phyloP scores from a whole-genome alignment of 1,140 invertebrate species.

The Drosophila setifemur region DNA sequence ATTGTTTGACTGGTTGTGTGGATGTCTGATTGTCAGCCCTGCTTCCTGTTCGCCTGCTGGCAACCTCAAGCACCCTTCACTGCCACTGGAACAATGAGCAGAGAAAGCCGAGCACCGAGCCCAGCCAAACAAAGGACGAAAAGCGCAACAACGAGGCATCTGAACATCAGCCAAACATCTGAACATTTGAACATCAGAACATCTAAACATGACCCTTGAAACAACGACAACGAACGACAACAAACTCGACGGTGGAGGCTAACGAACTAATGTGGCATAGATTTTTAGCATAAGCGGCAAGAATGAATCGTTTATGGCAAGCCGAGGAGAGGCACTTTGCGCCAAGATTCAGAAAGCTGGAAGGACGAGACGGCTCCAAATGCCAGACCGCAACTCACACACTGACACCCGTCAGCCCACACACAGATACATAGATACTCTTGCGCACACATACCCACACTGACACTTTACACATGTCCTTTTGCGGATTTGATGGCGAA shows the following conservation, averaged over 20 bases:
- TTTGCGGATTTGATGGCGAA: slow-evolving; percentile 50
- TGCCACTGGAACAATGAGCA: slow-evolving; percentile 26
- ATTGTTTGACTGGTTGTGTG: background rate
- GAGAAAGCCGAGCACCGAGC: slow-evolving; percentile 39
- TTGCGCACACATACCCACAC: slow-evolving; percentile 23
- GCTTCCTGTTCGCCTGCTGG: slow-evolving; percentile 25
- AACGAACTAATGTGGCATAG: slow-evolving; percentile 77
- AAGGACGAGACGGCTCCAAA: slow-evolving; percentile 47
- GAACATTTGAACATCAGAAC: background rate
- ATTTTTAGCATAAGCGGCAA: slow-evolving; percentile 71
- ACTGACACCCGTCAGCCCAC: slow-evolving; percentile 4
- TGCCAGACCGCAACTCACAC: slow-evolving; percentile 61
- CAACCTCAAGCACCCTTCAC: slow-evolving; percentile 73
- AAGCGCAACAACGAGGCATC: slow-evolving; percentile 57
- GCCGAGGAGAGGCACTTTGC: slow-evolving; percentile 37
- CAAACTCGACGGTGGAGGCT: slow-evolving; percentile 39
- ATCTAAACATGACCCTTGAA: slow-evolving; percentile 44
- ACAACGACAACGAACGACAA: slow-evolving; percentile 31
- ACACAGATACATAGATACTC: too few species aligned
- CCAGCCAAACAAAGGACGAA: slow-evolving; percentile 45
- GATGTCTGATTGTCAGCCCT: slow-evolving; percentile 6
- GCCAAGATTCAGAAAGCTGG: slow-evolving; percentile 29
- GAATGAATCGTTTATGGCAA: slow-evolving; percentile 59
- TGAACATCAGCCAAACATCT: slow-evolving; percentile 27
- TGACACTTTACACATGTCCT: slow-evolving; percentile 71